Conservation (phyloP, 2,888 invertebrate species). For the Lutraria lutraria region DNA sequence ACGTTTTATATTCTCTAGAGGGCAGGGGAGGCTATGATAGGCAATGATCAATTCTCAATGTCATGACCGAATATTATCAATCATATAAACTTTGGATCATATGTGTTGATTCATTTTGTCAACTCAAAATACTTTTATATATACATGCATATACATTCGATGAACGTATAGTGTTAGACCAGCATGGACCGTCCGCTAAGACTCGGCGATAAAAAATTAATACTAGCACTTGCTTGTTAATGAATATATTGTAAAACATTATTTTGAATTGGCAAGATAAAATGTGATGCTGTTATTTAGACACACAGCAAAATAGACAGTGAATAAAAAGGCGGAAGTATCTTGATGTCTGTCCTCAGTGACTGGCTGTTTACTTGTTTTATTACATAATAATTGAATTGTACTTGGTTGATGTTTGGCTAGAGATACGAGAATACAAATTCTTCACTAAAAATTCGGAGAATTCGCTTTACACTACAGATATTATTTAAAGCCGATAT, state of each 20-base stretch:
- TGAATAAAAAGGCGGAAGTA: not conserved
- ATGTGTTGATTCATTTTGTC: no score
- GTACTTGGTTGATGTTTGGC: not conserved
- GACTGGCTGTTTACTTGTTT: not conserved
- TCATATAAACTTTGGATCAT: no score
- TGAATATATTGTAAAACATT: not conserved
- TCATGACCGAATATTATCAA: no score
- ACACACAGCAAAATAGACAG: not conserved
- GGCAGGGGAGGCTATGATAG: no score
- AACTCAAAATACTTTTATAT: no score
- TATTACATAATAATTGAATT: slow-evolving; percentile 13
- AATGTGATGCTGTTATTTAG: not conserved
- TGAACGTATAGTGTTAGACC: no score
- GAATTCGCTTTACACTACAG: not conserved
- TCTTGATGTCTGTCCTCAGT: not conserved
- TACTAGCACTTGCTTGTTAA: not conserved
- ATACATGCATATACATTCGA: no score
- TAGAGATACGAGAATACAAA: not conserved
- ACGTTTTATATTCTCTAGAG: no score
- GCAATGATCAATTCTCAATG: no score
- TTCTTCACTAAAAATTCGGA: not conserved
- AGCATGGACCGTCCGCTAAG: no score
- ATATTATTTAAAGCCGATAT: not conserved
- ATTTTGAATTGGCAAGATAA: slow-evolving; percentile 1
- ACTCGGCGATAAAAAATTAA: not conserved